Evolutionary conservation across 92 coral and sea anemone species (phyloP).

Genomic region (Muricea muricata): DNA sequence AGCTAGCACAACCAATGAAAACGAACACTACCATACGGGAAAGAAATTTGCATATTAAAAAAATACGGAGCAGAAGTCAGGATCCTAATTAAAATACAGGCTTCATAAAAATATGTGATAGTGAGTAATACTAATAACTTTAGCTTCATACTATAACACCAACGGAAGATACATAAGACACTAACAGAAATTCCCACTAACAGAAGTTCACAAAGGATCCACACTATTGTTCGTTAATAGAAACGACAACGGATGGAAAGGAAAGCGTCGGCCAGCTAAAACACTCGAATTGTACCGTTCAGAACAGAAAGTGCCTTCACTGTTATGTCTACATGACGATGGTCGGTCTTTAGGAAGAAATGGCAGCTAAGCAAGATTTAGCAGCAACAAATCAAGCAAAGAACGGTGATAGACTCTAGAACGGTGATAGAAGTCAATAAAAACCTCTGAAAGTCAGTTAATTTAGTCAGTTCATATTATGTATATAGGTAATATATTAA

Average conservation of each 20-base stretch:
- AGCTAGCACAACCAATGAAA: no score
- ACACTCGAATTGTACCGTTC: not conserved
- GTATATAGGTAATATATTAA: no score
- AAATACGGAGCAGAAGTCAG: not conserved
- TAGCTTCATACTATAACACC: not conserved
- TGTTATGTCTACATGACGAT: no score
- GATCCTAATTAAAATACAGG: not conserved
- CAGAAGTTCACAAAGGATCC: not conserved
- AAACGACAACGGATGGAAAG: not conserved
- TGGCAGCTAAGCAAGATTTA: not conserved
- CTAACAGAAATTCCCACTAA: no score
- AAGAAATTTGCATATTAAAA: not conserved
- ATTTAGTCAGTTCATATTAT: no score
- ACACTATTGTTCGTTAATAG: not conserved
- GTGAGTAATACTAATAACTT: not conserved
- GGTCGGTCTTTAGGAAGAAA: no score
- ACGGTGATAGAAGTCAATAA: not conserved
- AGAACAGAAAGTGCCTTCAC: no score
- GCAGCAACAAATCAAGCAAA: not conserved
- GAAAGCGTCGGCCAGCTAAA: not conserved
- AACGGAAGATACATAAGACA: not conserved
- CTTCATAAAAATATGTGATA: not conserved
- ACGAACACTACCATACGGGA: not conserved
- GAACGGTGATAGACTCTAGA: not conserved
- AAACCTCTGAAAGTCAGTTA: no score